Conservation (phyloP, 2,797 vertebrate species). For the Cynopterus sphinx region DNA sequence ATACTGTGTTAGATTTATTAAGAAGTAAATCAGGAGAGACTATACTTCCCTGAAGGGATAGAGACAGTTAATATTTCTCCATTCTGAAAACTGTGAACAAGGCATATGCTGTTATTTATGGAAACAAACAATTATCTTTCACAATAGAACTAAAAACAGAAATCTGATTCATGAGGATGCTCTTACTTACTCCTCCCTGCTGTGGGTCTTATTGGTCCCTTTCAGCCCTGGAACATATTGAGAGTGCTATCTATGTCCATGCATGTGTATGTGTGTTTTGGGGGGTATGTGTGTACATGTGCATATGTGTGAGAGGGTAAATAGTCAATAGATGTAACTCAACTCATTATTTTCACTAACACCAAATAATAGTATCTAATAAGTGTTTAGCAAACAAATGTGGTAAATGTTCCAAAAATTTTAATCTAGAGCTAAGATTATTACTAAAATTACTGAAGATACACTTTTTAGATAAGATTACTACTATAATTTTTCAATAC, state of each 20-base stretch:
- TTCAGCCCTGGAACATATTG: not conserved
- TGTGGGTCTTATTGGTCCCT: not conserved
- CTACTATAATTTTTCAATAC: constrained; percentile 9
- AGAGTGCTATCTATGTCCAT: not conserved
- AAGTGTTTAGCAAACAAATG: not conserved
- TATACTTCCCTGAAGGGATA: constrained; percentile 22
- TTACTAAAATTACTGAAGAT: not conserved
- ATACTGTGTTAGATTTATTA: constrained; percentile 37
- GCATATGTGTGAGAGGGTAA: not conserved
- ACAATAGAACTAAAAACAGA: constrained; percentile 67
- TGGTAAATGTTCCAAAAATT: constrained; percentile 17
- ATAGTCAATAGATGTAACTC: not conserved
- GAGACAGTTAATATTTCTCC: constrained; percentile 51
- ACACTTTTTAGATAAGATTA: constrained; percentile 2
- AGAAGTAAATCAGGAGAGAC: constrained; percentile 38
- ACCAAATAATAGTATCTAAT: not conserved
- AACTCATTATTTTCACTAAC: not conserved
- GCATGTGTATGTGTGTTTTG: not conserved
- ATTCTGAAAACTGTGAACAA: constrained; percentile 46
- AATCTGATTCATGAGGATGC: constrained; percentile 46
- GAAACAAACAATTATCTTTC: constrained; percentile 68
- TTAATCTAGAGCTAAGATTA: not conserved
- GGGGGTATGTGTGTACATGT: accelerated
- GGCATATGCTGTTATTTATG: constrained; percentile 48
- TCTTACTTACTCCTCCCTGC: constrained; percentile 43